Percentiles rank a stretch among this genome's conserved stretches.
Conservation (phyloP, 2,888 invertebrate species). For the Tridacna crocea region DNA sequence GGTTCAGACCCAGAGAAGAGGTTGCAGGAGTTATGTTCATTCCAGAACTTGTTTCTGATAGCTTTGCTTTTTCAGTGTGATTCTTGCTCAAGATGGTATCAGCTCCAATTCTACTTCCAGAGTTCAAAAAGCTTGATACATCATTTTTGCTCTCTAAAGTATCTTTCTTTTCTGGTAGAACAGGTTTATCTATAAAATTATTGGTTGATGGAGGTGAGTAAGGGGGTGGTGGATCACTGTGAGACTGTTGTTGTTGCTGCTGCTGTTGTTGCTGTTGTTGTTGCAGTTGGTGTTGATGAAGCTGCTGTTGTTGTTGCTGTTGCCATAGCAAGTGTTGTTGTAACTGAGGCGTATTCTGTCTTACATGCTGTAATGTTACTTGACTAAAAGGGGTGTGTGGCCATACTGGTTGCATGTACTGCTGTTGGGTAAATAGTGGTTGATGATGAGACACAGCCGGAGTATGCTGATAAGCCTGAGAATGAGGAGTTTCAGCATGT, state of each 20-base stretch:
- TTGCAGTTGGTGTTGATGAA: conserved; percentile 43
- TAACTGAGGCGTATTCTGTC: conserved; percentile 55
- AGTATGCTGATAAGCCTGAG: conserved; percentile 54
- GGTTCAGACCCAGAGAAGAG: conserved; percentile 10
- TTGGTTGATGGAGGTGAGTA: conserved; percentile 40
- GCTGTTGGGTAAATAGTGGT: conserved; percentile 57
- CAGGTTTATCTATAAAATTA: conserved; percentile 37
- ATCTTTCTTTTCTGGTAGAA: conserved; percentile 30
- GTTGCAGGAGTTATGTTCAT: conserved; percentile 1
- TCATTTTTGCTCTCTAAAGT: conserved; percentile 16
- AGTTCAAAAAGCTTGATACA: conserved; percentile 18
- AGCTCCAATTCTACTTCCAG: conserved; percentile 4
- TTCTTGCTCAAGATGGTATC: conserved; percentile 11
- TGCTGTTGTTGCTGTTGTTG: conserved; percentile 53
- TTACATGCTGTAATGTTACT: conserved; percentile 48
- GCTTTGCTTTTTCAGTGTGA: conserved; percentile 11
- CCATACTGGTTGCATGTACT: conserved; percentile 59
- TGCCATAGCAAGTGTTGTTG: conserved; percentile 59
- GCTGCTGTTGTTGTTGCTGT: conserved; percentile 56
- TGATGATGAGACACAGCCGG: conserved; percentile 56
- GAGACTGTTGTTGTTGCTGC: conserved; percentile 37
- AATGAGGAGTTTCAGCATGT: conserved; percentile 53
- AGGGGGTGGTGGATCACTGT: conserved; percentile 40
- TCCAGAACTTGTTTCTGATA: conserved; percentile 22
- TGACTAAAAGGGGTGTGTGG: conserved; percentile 56